Conservation (phyloP, 2,113 vertebrate genomes). For the Craseonycteris thonglongyai region DNA sequence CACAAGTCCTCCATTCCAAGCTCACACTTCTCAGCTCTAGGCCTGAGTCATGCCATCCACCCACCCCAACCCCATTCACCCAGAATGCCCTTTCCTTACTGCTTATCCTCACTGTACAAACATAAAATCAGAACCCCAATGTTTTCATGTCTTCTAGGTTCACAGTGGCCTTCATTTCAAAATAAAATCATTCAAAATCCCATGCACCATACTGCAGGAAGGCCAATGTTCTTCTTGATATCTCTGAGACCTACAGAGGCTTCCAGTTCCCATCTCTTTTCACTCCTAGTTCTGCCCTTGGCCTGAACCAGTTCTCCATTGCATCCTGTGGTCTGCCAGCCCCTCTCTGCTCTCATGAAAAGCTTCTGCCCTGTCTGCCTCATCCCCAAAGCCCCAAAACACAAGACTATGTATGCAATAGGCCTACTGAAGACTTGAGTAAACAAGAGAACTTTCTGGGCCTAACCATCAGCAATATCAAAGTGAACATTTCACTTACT, state of each 20-base stretch:
- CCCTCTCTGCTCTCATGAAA: background rate
- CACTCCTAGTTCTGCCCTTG: background rate
- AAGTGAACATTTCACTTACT: background rate
- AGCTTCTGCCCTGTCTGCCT: background rate
- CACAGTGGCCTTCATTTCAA: background rate
- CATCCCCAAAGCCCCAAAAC: background rate
- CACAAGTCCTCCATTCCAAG: background rate
- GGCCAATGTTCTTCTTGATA: background rate
- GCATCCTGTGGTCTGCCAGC: background rate
- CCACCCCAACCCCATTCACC: rapidly evolving
- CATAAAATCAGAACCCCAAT: background rate
- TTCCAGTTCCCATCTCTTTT: background rate
- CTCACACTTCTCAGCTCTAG: background rate
- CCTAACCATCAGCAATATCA: background rate
- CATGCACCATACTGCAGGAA: rapidly evolving
- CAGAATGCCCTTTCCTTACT: background rate
- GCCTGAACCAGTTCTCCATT: background rate
- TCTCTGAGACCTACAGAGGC: background rate
- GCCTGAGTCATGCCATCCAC: background rate
- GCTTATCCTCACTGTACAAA: background rate
- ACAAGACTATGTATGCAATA: background rate
- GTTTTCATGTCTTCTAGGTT: background rate
- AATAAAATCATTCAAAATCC: background rate
- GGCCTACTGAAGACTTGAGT: too few relatives aligned
- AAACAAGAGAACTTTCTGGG: background rate